Conservation (phyloP, 2,113 vertebrate genomes). For the Sphaerodactylus townsendi region DNA sequence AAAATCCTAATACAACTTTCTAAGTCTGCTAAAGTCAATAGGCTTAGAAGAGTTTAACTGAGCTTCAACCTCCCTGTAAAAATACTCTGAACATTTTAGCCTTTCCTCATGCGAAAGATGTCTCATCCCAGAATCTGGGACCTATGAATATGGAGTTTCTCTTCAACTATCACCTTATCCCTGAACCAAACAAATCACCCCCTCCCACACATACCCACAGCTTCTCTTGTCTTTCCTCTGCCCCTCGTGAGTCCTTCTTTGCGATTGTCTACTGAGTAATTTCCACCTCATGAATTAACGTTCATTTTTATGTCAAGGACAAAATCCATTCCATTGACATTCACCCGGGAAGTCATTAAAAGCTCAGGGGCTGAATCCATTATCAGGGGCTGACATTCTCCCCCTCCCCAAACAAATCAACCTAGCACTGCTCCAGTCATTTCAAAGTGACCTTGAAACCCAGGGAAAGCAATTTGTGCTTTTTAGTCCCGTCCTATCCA, state of each 20-base stretch:
- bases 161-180: neutral
- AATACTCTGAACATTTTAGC: neutral
- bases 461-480: neutral
- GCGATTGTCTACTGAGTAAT: neutral
- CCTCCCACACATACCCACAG: neutral
- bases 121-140: neutral
- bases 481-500: neutral
- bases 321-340: conserved; percentile 11
- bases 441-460: conserved; percentile 14
- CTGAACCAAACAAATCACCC: neutral
- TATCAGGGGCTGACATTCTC: neutral
- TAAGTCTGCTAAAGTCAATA: too few species aligned
- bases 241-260: neutral
- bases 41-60: too few species aligned
- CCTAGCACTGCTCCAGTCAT: neutral
- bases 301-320: neutral
- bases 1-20: too few species aligned
- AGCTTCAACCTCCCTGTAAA: neutral
- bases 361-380: conserved; percentile 17
- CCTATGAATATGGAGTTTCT: neutral
- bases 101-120: too few species aligned
- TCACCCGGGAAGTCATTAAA: conserved; percentile 25
- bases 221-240: neutral
- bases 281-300: conserved; percentile 1
- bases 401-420: neutral